phyloP scores from a whole-genome alignment of 2,113 vertebrate genomes.

The Ellobius talpinus region DNA sequence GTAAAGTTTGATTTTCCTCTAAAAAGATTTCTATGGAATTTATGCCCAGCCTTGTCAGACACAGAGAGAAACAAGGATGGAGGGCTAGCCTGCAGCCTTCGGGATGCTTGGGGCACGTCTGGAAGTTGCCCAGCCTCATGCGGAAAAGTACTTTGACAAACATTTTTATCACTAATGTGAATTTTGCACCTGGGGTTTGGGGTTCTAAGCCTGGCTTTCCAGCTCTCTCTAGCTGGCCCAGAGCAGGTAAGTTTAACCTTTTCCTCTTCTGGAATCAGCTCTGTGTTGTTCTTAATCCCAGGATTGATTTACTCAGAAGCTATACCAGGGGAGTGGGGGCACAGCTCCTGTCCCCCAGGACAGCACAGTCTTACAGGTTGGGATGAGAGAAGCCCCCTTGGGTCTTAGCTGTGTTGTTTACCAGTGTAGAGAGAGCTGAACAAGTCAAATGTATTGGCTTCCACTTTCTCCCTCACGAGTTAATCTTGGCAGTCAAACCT shows the following conservation, averaged over 20 bases:
- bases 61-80: background rate
- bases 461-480: background rate
- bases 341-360: background rate
- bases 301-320: background rate
- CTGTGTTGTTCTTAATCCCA: background rate
- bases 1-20: background rate
- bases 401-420: background rate
- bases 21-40: background rate
- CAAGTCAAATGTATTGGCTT: background rate
- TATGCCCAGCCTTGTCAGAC: background rate
- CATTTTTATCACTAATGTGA: conserved; percentile 44
- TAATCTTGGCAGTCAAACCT: background rate
- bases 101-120: background rate
- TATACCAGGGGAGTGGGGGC: background rate
- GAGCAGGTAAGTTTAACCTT: background rate
- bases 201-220: background rate
- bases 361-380: background rate
- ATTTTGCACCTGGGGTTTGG: background rate
- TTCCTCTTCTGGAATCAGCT: background rate
- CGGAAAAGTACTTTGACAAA: conserved; percentile 34
- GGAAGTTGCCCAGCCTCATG: background rate
- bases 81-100: background rate
- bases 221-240: background rate
- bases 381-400: background rate
- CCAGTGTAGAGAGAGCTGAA: background rate